phyloP scores from a whole-genome alignment of 1,140 invertebrate species.

The Drosophila tristis region DNA sequence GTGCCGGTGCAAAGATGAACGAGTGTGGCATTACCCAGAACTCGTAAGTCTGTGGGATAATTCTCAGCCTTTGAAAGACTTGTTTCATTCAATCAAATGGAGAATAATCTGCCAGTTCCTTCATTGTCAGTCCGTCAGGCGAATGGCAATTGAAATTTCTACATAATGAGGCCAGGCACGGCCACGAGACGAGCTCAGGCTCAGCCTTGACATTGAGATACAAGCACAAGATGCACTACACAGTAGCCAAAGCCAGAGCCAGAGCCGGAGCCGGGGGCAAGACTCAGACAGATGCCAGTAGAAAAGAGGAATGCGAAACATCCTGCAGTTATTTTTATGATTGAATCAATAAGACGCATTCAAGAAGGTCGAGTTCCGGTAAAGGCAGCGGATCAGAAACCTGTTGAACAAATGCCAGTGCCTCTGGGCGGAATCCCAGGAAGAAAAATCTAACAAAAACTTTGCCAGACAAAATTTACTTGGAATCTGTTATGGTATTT shows the following conservation, averaged over 20 bases:
- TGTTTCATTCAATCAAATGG: too few species aligned
- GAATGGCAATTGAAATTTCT: slow-evolving; percentile 55
- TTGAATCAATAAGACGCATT: slow-evolving; percentile 71
- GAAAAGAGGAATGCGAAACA: slow-evolving; percentile 30
- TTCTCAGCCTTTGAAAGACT: neutral
- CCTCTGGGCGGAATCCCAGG: neutral
- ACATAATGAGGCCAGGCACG: slow-evolving; percentile 38
- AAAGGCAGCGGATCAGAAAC: slow-evolving; percentile 38
- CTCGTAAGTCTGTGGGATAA: neutral
- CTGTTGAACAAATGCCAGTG: slow-evolving; percentile 50
- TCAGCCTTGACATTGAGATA: slow-evolving; percentile 61
- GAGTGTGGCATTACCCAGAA: too few species aligned
- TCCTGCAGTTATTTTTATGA: slow-evolving; percentile 70
- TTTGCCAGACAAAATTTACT: slow-evolving; percentile 19
- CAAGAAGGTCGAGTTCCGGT: slow-evolving; percentile 50
- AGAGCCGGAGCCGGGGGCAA: neutral
- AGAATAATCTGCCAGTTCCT: slow-evolving; percentile 7
- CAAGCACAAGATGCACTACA: slow-evolving; percentile 23
- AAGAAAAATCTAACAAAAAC: slow-evolving; percentile 9
- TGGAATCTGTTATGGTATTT: slow-evolving; percentile 4
- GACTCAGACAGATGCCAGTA: neutral
- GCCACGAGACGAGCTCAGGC: slow-evolving; percentile 38
- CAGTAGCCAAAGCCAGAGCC: slow-evolving; percentile 20
- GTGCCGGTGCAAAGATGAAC: too few species aligned
- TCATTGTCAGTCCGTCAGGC: slow-evolving; percentile 46